phyloP scores from a whole-genome alignment of 64 coral and sea anemone genomes.

The Montipora cactus region DNA sequence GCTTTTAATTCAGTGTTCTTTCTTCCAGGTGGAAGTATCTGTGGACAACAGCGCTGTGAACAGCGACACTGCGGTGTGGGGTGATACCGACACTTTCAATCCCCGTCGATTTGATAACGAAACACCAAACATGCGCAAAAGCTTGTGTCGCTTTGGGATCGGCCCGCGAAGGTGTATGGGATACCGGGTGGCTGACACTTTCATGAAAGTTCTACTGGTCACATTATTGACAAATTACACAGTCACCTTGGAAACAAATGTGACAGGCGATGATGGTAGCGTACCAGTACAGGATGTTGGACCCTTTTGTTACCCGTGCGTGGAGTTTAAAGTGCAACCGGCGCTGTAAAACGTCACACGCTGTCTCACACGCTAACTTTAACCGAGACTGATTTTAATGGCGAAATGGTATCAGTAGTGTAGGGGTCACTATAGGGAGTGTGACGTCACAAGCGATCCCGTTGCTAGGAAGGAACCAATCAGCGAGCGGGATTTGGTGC shows the following conservation, averaged over 20 bases:
- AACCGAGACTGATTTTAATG: too few relatives aligned
- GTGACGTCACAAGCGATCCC: too few relatives aligned
- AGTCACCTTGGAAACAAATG: conserved; percentile 38
- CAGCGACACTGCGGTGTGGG: conserved; percentile 59
- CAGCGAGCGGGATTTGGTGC: too few relatives aligned
- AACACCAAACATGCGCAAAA: conserved; percentile 78
- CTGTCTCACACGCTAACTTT: too few relatives aligned
- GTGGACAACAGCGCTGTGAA: conserved; percentile 70
- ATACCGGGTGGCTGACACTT: conserved; percentile 72
- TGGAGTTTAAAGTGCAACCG: conserved; percentile 59
- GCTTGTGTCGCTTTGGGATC: conserved; percentile 70
- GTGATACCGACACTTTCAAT: conserved; percentile 60
- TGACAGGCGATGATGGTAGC: conserved; percentile 55
- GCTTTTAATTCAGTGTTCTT: background rate
- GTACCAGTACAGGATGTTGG: conserved; percentile 56
- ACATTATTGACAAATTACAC: conserved; percentile 2
- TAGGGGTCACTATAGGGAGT: too few relatives aligned
- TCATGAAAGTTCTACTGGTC: conserved; percentile 64
- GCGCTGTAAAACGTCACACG: background rate
- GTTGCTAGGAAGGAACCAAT: too few relatives aligned
- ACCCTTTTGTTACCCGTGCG: conserved; percentile 70
- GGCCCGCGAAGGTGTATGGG: conserved; percentile 72
- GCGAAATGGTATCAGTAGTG: too few relatives aligned
- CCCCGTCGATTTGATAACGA: conserved; percentile 74
- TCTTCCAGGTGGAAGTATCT: conserved; percentile 62